Evolutionary conservation across 1,140 invertebrate genomes (phyloP), one percentile per base, ranked within the genome.

Genomic region (Cardiocondyla obscurior): DNA sequence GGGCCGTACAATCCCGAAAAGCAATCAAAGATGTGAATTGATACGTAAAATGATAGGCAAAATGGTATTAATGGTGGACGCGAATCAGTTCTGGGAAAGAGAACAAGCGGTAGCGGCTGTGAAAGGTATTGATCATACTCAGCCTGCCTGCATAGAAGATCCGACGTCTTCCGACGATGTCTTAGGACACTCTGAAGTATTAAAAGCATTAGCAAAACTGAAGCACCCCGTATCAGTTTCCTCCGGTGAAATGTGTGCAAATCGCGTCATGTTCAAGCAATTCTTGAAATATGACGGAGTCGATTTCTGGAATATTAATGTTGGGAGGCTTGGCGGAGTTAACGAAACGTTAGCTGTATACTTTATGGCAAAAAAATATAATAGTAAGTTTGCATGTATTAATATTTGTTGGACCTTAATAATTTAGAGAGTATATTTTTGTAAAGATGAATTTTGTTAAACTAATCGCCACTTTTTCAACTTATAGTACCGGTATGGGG

Each of bases 191-290:
- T 96, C 96, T 8, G 94, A 94, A n/a, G 98, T 98, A 74, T 94
- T 95, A 0, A 91, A 95, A 77, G 95, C 94, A 87, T 95, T 94
- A 57, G 95, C 95, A 88, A 96, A 96, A 2, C 3, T 51, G 1
- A 22, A 42, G 14, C 8, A n/a, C 1, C n/a, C 16, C 96, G 96
- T 25, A 97, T 98, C 53, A 97, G 33, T 62, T 8, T 39, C 6
- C 33, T 62, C 30, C 3, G 98, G 98, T 7, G 98, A 99, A 94
- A 97, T 97, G 96, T 98, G 97, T 91, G 96, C 97, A 7, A 99
- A 99, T 93, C 94, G 98, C 81, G 96, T 99, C 0, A 96, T 98
- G 93, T 99, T 99, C 94, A 99, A 99, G 90, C 98, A 99, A 94
- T 96, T 99, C 82, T 91, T 99, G 7, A 96, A 98, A 93, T 94